These are phyloP conservation scores for Oryzias celebensis DNA, from an alignment of 2,113 vertebrate genomes.

Conservation along the genomic window DNA sequence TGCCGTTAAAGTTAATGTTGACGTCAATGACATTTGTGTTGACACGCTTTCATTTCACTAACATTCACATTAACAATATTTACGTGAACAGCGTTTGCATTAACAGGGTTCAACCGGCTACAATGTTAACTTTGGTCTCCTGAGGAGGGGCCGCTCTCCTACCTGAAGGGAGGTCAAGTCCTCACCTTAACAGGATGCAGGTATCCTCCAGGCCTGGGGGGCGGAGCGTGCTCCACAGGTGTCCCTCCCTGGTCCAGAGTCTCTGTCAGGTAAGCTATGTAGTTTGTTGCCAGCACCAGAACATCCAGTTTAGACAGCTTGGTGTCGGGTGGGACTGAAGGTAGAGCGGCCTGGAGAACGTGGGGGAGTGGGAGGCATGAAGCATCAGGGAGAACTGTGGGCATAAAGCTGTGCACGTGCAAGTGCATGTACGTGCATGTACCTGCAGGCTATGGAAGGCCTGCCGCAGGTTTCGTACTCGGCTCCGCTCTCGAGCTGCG, in stretches of 20 bases:
- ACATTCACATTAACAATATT: no score
- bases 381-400: no score
- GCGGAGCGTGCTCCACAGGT: conserved; percentile 33
- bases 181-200: conserved; percentile 85
- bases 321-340: conserved; percentile 82
- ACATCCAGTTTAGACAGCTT: conserved; percentile 88
- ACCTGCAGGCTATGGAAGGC: conserved; percentile 86
- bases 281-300: conserved; percentile 85
- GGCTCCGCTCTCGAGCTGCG: conserved; percentile 78
- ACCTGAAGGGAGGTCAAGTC: not conserved
- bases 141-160: no score
- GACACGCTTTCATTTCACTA: no score
- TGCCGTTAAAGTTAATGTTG: no score
- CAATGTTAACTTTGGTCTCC: no score
- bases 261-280: conserved; percentile 85
- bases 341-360: conserved; percentile 76
- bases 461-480: conserved; percentile 80
- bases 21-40: no score
- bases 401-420: no score
- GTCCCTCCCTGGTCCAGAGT: conserved; percentile 72
- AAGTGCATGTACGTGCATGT: not conserved
- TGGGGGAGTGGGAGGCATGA: not conserved
- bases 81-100: no score
- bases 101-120: no score
- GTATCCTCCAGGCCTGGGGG: conserved; percentile 71